These are phyloP conservation scores for Geopemphigus sp. DNA, from an alignment of 1,140 invertebrate genomes.

Conservation along the genomic window DNA sequence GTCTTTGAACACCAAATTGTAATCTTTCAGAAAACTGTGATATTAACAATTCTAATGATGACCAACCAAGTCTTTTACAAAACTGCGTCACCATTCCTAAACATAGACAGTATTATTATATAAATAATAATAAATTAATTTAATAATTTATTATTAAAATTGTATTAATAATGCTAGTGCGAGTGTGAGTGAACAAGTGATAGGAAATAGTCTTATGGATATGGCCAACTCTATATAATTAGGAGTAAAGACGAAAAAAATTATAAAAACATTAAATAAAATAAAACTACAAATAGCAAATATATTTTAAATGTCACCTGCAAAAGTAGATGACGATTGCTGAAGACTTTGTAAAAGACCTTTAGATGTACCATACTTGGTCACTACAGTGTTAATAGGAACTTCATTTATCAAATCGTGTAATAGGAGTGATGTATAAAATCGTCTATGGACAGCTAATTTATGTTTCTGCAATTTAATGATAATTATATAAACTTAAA, in stretches of 20 bases:
- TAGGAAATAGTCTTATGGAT: too few species aligned
- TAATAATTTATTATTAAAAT: not conserved
- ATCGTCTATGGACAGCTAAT: conserved; percentile 62
- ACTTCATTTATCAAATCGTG: conserved; percentile 92
- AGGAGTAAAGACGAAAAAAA: too few species aligned
- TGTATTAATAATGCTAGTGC: too few species aligned
- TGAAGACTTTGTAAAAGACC: conserved; percentile 90
- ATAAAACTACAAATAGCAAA: conserved; percentile 18
- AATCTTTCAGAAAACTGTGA: conserved; percentile 90
- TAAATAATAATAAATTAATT: conserved; percentile 46
- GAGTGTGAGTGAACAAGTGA: too few species aligned
- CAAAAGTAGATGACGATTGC: conserved; percentile 92
- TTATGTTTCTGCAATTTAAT: conserved; percentile 51
- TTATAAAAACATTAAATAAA: conserved; percentile 5
- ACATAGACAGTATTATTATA: conserved; percentile 50
- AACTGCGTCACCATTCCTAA: conserved; percentile 89
- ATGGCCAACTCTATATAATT: too few species aligned
- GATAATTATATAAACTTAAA: not conserved
- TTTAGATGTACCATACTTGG: conserved; percentile 80
- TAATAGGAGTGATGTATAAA: conserved; percentile 88
- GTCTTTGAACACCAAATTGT: conserved; percentile 89
- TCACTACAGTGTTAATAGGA: conserved; percentile 72
- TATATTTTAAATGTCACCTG: conserved; percentile 63
- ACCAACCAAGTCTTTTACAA: conserved; percentile 90
- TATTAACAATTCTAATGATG: conserved; percentile 82